phyloP scores from a whole-genome alignment of 1,140 invertebrate species.

The Cydia fagiglandana region DNA sequence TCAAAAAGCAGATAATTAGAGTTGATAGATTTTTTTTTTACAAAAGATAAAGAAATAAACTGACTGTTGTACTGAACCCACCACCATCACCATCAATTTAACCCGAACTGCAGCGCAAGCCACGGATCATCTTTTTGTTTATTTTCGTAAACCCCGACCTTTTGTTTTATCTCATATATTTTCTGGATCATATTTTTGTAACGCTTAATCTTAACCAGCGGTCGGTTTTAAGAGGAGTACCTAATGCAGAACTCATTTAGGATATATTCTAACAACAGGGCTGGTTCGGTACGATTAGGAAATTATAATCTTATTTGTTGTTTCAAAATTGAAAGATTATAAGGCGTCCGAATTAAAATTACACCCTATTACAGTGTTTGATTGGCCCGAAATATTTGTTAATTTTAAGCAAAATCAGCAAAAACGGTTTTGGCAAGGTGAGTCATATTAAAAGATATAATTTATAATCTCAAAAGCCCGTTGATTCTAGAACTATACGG shows the following conservation, averaged over 20 bases:
- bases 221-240: conserved; percentile 44
- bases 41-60: background rate
- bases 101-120: background rate
- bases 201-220: conserved; percentile 43
- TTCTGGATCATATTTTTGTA: conserved; percentile 49
- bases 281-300: conserved; percentile 38
- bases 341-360: conserved; percentile 43
- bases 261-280: conserved; percentile 52
- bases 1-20: background rate
- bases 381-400: conserved; percentile 40
- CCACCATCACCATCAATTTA: no score
- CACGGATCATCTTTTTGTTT: conserved; percentile 23
- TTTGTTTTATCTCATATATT: conserved; percentile 34
- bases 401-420: conserved; percentile 42
- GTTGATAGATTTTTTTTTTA: background rate
- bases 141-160: conserved; percentile 37
- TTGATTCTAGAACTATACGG: background rate
- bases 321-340: conserved; percentile 56
- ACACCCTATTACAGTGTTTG: conserved; percentile 41
- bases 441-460: conserved; percentile 38
- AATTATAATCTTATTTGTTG: conserved; percentile 52
- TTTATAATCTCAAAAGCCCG: conserved; percentile 21
- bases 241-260: conserved; percentile 48
- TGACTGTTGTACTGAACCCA: conserved; percentile 11
- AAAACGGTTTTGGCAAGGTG: conserved; percentile 35